Conservation (phyloP, 2,888 invertebrate species). For the Willowsia nigromaculata region DNA sequence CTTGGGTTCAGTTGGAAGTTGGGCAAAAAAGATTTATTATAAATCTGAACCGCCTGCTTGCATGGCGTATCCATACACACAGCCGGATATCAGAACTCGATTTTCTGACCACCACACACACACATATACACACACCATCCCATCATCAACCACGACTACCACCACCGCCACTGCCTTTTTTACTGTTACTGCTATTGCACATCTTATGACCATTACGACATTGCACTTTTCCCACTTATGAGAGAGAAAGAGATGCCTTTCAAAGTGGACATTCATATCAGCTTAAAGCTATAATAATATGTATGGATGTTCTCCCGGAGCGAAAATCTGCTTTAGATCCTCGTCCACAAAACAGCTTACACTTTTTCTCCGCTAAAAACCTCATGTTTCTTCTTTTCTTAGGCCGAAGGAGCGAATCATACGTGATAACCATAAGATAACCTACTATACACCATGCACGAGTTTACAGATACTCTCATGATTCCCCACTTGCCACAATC, state of each 20-base stretch:
- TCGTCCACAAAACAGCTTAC: conserved; percentile 27
- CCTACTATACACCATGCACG: neutral
- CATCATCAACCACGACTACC: conserved; percentile 29
- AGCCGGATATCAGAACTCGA: conserved; percentile 51
- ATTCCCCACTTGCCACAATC: neutral
- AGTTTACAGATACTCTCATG: neutral
- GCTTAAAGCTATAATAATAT: conserved; percentile 28
- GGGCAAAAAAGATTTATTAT: conserved; percentile 63
- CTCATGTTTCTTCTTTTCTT: neutral
- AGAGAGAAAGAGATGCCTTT: neutral
- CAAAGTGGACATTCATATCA: conserved; percentile 22
- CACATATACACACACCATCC: conserved; percentile 1
- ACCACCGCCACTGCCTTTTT: conserved; percentile 27
- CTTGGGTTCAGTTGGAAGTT: conserved; percentile 34
- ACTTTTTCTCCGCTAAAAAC: conserved; percentile 10
- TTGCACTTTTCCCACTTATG: conserved; percentile 50
- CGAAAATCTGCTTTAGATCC: conserved; percentile 20
- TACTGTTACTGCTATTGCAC: conserved; percentile 37
- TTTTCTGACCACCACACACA: conserved; percentile 33
- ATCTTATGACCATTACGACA: conserved; percentile 48
- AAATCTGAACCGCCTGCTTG: conserved; percentile 54
- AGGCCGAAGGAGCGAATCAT: neutral
- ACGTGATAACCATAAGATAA: neutral
- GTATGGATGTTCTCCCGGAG: neutral
- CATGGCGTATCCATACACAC: conserved; percentile 15